Evolutionary conservation across 2,113 vertebrate species (phyloP).

Genomic region (Asarcornis scutulata): DNA sequence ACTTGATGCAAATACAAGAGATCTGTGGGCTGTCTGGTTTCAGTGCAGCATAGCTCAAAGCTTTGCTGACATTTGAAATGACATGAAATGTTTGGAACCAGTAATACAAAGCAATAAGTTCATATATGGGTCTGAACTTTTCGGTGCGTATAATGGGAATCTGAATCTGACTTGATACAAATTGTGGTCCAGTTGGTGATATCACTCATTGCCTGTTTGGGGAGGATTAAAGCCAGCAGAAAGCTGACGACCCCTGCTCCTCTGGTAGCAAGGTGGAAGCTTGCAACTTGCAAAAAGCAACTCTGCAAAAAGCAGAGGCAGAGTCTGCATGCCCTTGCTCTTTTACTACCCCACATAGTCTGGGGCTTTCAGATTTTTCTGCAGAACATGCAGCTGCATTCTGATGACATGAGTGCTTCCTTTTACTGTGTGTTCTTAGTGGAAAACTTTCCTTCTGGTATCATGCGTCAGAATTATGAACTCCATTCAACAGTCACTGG

Average conservation of each 20-base stretch:
- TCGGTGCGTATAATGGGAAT: neutral
- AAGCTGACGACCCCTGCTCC: neutral
- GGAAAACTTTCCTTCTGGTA: neutral
- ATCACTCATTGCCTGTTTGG: neutral
- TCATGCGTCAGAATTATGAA: rapidly evolving
- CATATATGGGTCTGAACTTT: neutral
- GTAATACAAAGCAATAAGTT: neutral
- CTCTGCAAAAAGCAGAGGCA: neutral
- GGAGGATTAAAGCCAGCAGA: neutral
- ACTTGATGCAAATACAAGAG: neutral
- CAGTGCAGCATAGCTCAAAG: neutral
- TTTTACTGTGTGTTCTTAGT: neutral
- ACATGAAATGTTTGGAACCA: neutral
- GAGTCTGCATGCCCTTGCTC: neutral
- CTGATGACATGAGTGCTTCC: neutral
- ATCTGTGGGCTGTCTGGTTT: neutral
- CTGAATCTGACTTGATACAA: neutral
- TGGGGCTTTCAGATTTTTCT: neutral
- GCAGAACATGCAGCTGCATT: neutral
- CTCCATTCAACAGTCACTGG: neutral
- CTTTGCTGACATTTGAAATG: neutral
- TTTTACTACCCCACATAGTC: rapidly evolving
- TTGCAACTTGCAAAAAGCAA: no score
- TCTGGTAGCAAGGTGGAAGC: rapidly evolving
- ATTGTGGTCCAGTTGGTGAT: neutral